Evolutionary conservation across 92 coral and sea anemone genomes (phyloP).

Genomic region (Umimayanthus chanpuru): DNA sequence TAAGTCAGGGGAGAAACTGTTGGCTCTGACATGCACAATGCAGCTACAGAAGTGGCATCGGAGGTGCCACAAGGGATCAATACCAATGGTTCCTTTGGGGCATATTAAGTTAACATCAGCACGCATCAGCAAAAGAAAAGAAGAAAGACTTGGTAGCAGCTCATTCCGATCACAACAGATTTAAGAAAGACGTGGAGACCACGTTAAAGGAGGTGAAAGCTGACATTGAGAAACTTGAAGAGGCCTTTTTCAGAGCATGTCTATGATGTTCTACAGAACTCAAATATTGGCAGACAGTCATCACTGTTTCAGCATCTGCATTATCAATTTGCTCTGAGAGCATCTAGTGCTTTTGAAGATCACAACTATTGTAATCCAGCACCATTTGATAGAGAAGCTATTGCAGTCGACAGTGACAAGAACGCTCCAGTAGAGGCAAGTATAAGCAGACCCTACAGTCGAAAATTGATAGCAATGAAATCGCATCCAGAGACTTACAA

Average conservation of each 20-base stretch:
- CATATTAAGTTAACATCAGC: constrained; percentile 1
- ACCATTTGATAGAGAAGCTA: neutral
- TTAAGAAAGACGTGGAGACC: neutral
- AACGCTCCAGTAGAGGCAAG: neutral
- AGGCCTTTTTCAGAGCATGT: constrained; percentile 4
- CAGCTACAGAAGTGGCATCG: constrained; percentile 52
- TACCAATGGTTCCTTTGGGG: neutral
- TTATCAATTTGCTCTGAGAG: neutral
- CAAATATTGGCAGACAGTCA: neutral
- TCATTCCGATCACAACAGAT: neutral
- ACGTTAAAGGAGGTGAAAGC: neutral
- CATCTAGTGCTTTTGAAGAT: neutral
- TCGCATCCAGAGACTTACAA: neutral
- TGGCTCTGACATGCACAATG: constrained; percentile 40
- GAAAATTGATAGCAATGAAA: neutral
- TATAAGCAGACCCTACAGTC: neutral
- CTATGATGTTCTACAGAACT: neutral
- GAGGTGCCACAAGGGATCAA: neutral
- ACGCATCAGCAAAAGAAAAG: neutral
- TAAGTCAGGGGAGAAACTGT: constrained; percentile 5
- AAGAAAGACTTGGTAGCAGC: neutral
- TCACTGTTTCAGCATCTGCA: neutral
- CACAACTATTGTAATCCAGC: neutral
- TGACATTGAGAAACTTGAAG: neutral
- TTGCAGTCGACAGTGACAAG: neutral